Percentiles rank a stretch among this genome's conserved stretches.
phyloP scores from a whole-genome alignment of 2,113 vertebrate genomes.

The Chaenocephalus aceratus region DNA sequence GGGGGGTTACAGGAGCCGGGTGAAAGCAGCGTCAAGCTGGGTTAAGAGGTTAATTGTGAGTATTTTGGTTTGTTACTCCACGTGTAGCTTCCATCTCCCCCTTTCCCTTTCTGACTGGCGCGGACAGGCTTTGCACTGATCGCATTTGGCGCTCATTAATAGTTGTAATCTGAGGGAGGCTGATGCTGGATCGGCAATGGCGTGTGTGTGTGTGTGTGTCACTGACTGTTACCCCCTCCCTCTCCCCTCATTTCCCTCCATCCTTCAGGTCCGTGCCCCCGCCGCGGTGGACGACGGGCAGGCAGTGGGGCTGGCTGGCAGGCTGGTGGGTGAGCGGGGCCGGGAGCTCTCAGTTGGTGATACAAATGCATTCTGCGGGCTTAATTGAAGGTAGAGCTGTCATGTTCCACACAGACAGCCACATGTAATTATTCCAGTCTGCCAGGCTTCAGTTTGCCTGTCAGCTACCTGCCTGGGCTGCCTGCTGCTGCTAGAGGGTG shows the following conservation, averaged over 20 bases:
- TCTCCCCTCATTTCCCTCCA: background rate
- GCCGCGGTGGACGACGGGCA: slow-evolving; percentile 39
- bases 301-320: slow-evolving; percentile 7
- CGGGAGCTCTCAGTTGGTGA: slow-evolving; percentile 56
- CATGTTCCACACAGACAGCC: slow-evolving; percentile 77
- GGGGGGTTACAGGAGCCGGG: slow-evolving; percentile 8
- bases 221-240: background rate
- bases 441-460: slow-evolving; percentile 78
- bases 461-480: slow-evolving; percentile 79
- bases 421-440: slow-evolving; percentile 84
- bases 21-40: slow-evolving; percentile 39
- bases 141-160: slow-evolving; percentile 50
- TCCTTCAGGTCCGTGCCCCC: slow-evolving; percentile 32
- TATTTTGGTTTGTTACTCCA: slow-evolving; percentile 69
- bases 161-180: slow-evolving; percentile 39
- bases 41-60: slow-evolving; percentile 74
- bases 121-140: slow-evolving; percentile 12
- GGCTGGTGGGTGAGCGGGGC: slow-evolving; percentile 37
- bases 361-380: slow-evolving; percentile 71
- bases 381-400: slow-evolving; percentile 83
- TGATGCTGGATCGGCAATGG: slow-evolving; percentile 2
- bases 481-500: slow-evolving; percentile 69
- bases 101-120: slow-evolving; percentile 25
- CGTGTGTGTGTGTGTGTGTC: background rate
- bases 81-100: slow-evolving; percentile 49